Percentiles rank a stretch among this genome's conserved stretches.
Evolutionary conservation across 2,888 invertebrate genomes (phyloP).

Genomic region (Caradrina kadenii): DNA sequence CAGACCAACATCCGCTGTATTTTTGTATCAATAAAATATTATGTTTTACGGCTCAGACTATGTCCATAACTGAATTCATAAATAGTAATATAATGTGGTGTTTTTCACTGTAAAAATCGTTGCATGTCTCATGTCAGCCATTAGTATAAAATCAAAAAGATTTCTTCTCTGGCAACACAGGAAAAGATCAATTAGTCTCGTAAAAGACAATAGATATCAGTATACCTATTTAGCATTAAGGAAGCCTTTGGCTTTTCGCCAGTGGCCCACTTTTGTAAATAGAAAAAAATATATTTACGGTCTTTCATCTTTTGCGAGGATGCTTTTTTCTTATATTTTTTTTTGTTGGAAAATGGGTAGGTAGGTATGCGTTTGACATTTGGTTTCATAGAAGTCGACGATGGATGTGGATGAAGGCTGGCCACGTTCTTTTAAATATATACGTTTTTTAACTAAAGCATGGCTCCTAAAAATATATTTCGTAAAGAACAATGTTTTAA

Average conservation of each 20-base stretch:
- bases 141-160: slow-evolving; percentile 4
- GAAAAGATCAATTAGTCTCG: slow-evolving; percentile 26
- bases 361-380: slow-evolving; percentile 32
- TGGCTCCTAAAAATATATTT: not conserved
- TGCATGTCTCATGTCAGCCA: not conserved
- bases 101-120: slow-evolving; percentile 21
- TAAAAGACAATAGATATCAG: slow-evolving; percentile 1
- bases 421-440: not conserved
- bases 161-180: slow-evolving; percentile 3
- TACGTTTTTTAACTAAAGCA: not conserved
- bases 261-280: slow-evolving; percentile 25
- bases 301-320: slow-evolving; percentile 33
- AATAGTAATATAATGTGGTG: slow-evolving; percentile 30
- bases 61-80: slow-evolving; percentile 44
- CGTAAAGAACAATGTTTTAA: not conserved
- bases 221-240: slow-evolving; percentile 13
- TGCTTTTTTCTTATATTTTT: slow-evolving; percentile 25
- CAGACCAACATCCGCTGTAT: slow-evolving; percentile 48
- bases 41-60: slow-evolving; percentile 40
- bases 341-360: slow-evolving; percentile 37
- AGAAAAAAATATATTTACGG: slow-evolving; percentile 28
- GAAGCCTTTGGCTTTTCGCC: slow-evolving; percentile 28
- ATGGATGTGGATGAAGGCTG: slow-evolving; percentile 11
- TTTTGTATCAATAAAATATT: slow-evolving; percentile 59
- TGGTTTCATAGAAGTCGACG: slow-evolving; percentile 18